Percentiles rank a stretch among this genome's conserved stretches.
Conservation (phyloP, 2,113 vertebrate species). For the Lontra canadensis region DNA sequence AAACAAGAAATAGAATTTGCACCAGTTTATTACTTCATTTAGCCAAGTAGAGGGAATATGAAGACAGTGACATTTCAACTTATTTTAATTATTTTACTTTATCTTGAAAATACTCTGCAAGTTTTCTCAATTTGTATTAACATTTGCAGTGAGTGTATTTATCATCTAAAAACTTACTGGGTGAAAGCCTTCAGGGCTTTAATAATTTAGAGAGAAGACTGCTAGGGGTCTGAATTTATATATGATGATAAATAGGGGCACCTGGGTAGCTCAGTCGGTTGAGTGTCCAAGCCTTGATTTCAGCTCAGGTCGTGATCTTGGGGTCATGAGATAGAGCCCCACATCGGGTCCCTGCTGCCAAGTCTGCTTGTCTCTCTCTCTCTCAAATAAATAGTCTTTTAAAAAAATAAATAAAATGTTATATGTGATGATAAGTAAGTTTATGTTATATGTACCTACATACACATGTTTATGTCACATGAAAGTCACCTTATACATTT, state of each 20-base stretch:
- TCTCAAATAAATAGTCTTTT: neutral
- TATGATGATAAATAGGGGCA: neutral
- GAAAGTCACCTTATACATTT: neutral
- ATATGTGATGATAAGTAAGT: neutral
- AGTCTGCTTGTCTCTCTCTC: neutral
- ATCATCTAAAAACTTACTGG: neutral
- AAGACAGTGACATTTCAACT: constrained; percentile 85
- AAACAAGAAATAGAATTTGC: constrained; percentile 91
- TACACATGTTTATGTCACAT: neutral
- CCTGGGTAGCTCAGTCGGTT: neutral
- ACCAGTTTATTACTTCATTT: constrained; percentile 88
- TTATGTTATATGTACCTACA: neutral
- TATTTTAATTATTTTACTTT: constrained; percentile 88
- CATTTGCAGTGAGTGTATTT: neutral
- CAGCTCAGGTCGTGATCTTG: neutral
- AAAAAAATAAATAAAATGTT: neutral
- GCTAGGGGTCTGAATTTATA: neutral
- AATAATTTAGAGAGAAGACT: neutral
- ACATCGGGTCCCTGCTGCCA: neutral
- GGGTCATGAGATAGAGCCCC: neutral
- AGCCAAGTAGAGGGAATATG: constrained; percentile 76
- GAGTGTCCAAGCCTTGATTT: neutral
- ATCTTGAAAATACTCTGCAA: constrained; percentile 87
- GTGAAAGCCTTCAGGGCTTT: neutral
- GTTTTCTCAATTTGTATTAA: neutral